Conservation (phyloP, 23 tunicate species). For the Halocynthia aurantium region DNA sequence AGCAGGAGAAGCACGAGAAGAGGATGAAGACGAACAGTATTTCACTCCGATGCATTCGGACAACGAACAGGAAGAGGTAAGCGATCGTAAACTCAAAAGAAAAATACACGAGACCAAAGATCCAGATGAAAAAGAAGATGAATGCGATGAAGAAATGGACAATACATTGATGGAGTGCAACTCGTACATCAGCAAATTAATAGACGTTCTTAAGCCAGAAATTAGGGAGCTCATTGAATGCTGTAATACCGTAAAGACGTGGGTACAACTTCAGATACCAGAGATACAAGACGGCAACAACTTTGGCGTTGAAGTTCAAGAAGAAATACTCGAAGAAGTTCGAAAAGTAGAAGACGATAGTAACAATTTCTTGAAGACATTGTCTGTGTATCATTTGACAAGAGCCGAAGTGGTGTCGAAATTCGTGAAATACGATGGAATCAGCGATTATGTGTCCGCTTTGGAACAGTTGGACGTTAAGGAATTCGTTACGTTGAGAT, state of each 20-base stretch:
- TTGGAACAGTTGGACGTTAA: conserved; percentile 84
- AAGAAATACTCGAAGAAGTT: conserved; percentile 78
- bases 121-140: conserved; percentile 14
- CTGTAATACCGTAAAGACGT: conserved; percentile 80
- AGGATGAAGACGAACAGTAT: conserved; percentile 44
- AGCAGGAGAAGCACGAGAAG: conserved; percentile 1
- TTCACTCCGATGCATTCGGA: conserved; percentile 88
- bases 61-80: conserved; percentile 30
- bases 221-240: conserved; percentile 55
- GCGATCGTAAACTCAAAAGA: conserved; percentile 27
- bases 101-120: background rate
- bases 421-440: conserved; percentile 53
- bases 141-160: conserved; percentile 53
- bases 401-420: conserved; percentile 81
- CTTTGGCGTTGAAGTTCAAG: conserved; percentile 94
- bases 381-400: conserved; percentile 76
- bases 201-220: conserved; percentile 57
- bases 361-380: conserved; percentile 47
- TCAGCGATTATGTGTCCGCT: conserved; percentile 47
- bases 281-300: conserved; percentile 96
- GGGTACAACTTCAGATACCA: conserved; percentile 89
- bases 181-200: conserved; percentile 46
- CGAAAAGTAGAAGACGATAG: conserved; percentile 55
- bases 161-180: conserved; percentile 40
- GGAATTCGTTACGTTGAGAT: conserved; percentile 66